Evolutionary conservation across 2,797 vertebrate species (phyloP), one percentile per base, ranked within the genome.

Genomic region (Dendrocincla fuliginosa): DNA sequence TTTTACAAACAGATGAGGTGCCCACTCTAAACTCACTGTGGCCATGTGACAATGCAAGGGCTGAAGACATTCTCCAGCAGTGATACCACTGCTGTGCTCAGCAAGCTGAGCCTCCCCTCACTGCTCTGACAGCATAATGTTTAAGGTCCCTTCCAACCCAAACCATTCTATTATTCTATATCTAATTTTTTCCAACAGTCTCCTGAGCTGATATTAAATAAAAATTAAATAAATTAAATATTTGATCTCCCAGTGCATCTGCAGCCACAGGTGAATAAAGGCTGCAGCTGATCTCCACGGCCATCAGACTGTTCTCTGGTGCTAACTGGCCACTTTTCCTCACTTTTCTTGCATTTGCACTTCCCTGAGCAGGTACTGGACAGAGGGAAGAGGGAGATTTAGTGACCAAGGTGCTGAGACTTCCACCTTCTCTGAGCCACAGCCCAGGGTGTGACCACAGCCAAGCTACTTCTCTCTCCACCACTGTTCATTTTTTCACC

Each of bases 261-360:
- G 50, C 28, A 52, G 50, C 50, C 28, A 30, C 16, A 52, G 50
- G 17, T 52, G 50, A 52, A 52, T 18, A 52, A 52, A 30, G 50
- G 50, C 50, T 52, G 28, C 59, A 32, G 69, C 14, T 46, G 6
- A 7, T 49, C 52, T 46, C n/a, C 52, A 3, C 41, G 20, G 13
- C 22, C 1, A 2, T 9, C 2, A 32, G 39, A 3, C 39, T 15
- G 0, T 3, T 37, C 37, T 8, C 7, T 3, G 28, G 5, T 33
- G 23, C 14, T 20, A 5, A 32, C 9, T 15, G 2, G 6, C 25
- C 16, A 0, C 9, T 61, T 46, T 13, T 25, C 37, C 78, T 74
- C 32, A 5, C 32, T 52, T 17, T n/a, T 12, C 24, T 10, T 2
- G 1, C 24, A n/a, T 10, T 19, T 5, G 73, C 30, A 1, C 33